Evolutionary conservation across 1,140 invertebrate species (phyloP).

Genomic region (Araneus ventricosus): DNA sequence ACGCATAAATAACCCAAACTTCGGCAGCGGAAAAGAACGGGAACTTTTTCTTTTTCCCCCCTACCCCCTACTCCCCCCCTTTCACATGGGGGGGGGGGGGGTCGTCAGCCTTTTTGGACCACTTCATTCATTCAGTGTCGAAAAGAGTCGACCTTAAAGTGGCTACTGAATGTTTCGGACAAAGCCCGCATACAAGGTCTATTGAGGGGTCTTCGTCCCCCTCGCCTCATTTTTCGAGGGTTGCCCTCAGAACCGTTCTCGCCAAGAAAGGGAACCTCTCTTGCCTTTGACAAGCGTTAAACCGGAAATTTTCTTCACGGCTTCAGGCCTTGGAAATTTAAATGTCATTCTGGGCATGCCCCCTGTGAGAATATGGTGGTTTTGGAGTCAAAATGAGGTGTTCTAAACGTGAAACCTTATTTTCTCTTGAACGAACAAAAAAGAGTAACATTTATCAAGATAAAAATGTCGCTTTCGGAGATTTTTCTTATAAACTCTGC

Average conservation of each 20-base stretch:
- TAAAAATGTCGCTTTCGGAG: too few species aligned
- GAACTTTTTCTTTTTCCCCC: background rate
- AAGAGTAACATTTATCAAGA: too few species aligned
- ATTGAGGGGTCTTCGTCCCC: background rate
- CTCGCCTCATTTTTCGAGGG: background rate
- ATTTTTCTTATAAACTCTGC: too few species aligned
- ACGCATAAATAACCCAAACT: conserved; percentile 56
- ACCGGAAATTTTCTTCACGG: conserved; percentile 54
- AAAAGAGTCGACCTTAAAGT: conserved; percentile 70
- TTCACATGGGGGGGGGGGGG: background rate
- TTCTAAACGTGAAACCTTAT: too few species aligned
- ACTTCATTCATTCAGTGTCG: conserved; percentile 66
- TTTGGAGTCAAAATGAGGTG: too few species aligned
- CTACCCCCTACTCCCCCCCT: background rate
- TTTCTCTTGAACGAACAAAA: too few species aligned
- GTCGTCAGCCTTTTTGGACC: conserved; percentile 12
- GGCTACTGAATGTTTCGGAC: conserved; percentile 63
- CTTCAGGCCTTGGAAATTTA: background rate
- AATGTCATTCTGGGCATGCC: background rate
- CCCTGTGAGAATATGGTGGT: background rate
- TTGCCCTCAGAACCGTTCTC: background rate
- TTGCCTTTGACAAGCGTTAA: conserved; percentile 41
- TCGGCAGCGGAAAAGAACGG: background rate
- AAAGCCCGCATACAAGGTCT: conserved; percentile 25
- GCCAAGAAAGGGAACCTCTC: background rate